These are phyloP conservation scores for Sitophilus oryzae DNA, from an alignment of 1,140 invertebrate genomes.

Conservation along the genomic window DNA sequence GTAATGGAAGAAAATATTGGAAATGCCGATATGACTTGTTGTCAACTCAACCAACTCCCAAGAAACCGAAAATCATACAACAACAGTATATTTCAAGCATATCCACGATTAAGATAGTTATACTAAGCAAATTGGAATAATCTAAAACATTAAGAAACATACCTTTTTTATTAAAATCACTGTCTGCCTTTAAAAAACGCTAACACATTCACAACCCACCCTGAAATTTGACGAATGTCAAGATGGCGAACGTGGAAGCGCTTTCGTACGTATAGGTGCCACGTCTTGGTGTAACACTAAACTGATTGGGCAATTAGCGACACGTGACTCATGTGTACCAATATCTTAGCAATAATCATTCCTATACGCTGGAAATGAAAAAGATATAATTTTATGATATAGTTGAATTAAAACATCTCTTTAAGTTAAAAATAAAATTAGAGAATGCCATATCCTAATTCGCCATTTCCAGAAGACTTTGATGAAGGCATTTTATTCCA, in stretches of 20 bases:
- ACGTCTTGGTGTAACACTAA: conserved; percentile 55
- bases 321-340: conserved; percentile 42
- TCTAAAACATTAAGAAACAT: too few relatives aligned
- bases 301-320: conserved; percentile 39
- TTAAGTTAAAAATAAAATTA: not conserved
- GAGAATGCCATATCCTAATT: conserved; percentile 36
- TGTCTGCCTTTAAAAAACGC: conserved; percentile 58
- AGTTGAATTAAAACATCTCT: not conserved
- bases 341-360: conserved; percentile 1
- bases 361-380: not conserved
- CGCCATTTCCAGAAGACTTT: conserved; percentile 33
- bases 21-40: conserved; percentile 34
- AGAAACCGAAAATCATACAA: conserved; percentile 11
- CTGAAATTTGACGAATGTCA: conserved; percentile 65
- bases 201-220: conserved; percentile 64
- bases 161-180: conserved; percentile 59
- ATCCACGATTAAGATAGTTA: too few relatives aligned
- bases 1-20: conserved; percentile 5
- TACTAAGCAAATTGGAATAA: too few relatives aligned
- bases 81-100: not conserved
- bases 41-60: conserved; percentile 35
- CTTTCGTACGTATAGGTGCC: conserved; percentile 66
- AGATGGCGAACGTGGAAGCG: conserved; percentile 71
- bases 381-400: not conserved
- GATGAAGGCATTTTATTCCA: conserved; percentile 17